Evolutionary conservation across 2,113 vertebrate genomes (phyloP).

Genomic region (Xyrauchen texanus): DNA sequence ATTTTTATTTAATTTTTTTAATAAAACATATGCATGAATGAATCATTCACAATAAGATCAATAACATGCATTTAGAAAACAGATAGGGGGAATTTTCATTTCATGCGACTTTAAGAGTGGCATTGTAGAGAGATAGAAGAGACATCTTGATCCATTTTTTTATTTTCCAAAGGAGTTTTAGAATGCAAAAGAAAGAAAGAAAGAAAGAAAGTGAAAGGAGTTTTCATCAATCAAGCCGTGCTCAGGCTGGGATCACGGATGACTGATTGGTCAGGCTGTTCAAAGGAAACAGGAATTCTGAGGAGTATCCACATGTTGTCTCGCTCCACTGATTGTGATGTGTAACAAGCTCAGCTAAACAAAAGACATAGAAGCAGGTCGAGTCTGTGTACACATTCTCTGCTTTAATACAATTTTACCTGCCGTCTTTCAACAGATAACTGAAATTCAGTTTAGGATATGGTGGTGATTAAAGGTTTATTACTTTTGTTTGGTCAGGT

Average conservation of each 20-base stretch:
- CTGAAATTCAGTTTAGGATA: too few species aligned
- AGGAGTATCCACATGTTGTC: conserved; percentile 76
- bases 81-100: too few species aligned
- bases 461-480: too few species aligned
- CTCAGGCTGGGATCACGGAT: conserved; percentile 78
- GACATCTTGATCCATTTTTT: too few species aligned
- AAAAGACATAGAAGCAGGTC: conserved; percentile 42
- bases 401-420: neutral
- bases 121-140: too few species aligned
- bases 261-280: conserved; percentile 82
- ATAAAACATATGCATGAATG: too few species aligned
- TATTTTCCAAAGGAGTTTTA: too few species aligned
- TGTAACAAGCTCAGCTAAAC: conserved; percentile 47
- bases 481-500: too few species aligned
- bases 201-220: conserved; percentile 38
- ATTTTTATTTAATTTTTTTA: too few species aligned
- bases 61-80: too few species aligned
- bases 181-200: neutral
- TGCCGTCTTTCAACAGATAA: neutral
- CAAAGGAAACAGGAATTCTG: conserved; percentile 86
- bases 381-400: neutral
- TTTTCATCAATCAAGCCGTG: conserved; percentile 77
- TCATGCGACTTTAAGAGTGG: too few species aligned
- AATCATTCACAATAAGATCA: too few species aligned
- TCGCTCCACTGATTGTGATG: conserved; percentile 70